Evolutionary conservation across 1,140 invertebrate species (phyloP), one percentile per base, ranked within the genome.

Genomic region (Drosophila nikananu): DNA sequence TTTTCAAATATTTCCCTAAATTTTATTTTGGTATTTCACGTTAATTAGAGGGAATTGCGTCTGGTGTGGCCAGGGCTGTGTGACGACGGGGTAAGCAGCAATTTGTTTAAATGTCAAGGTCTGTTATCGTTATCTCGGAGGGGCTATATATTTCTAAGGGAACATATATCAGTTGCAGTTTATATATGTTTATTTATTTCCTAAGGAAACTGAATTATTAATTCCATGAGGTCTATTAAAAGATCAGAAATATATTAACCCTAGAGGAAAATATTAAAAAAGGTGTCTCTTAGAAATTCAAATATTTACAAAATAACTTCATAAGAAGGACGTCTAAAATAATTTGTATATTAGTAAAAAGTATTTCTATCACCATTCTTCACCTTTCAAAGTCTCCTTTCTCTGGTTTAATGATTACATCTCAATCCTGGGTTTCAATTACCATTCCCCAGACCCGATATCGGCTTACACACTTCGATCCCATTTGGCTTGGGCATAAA

Each of bases 31-130:
- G 44, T 23, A 48, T 63, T 60, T 62, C 62, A 59, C 30, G 62
- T 76, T 86, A 87, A 86, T 86, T 83, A 76, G 70, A 49, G 83
- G 77, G 60, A 83, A 83, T 87, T 77, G 77, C 60, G 41, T 51
- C 9, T 35, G 42, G 68, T 44, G 27, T 66, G 60, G 62, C 61
- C 25, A 51, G 23, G 15, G 2, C 19, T 58, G 42, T 55, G 35
- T 46, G 49, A 44, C 30, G 42, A 63, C 35, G 42, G 15, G 35
- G 48, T 44, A 30, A 35, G 42, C 25, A 67, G 25, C 63, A 77
- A 83, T 83, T 80, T 83, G 71, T 86, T 66, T 59, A 68, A 77
- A 52, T 79, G 63, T 80, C 76, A 37, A 35, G 65, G 17, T 49
- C 32, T 44, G 39, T 72, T 72, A 25, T 9, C 8, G 17, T 59